Conservation (phyloP, 2,113 vertebrate species). For the Delphinapterus leucas region DNA sequence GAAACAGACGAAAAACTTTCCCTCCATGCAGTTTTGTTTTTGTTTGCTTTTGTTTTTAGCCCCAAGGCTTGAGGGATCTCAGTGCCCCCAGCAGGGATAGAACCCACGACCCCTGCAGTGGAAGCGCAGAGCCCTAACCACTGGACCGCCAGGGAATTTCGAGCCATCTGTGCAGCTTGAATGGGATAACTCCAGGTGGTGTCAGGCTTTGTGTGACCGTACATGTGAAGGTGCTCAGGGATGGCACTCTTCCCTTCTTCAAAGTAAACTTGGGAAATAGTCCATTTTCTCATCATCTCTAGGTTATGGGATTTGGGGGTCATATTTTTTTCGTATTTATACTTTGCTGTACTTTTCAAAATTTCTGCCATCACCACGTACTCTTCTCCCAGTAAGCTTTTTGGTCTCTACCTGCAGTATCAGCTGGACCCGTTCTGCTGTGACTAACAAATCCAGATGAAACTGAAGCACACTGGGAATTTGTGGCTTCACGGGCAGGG, state of each 20-base stretch:
- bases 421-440: neutral
- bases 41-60: neutral
- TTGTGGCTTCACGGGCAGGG: no score
- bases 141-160: neutral
- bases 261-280: neutral
- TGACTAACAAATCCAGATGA: neutral
- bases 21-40: rapidly evolving
- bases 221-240: rapidly evolving
- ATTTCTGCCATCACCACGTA: neutral
- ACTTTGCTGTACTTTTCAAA: neutral
- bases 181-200: rapidly evolving
- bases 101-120: neutral
- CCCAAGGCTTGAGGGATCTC: neutral
- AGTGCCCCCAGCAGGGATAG: neutral
- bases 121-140: neutral
- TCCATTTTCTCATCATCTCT: neutral
- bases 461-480: neutral
- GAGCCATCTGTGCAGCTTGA: rapidly evolving
- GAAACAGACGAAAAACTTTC: neutral
- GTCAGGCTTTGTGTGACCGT: no score
- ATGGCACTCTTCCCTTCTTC: neutral
- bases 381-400: neutral
- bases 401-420: neutral
- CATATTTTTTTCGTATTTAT: neutral
- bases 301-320: neutral